These are phyloP conservation scores for Ceratosolen solmsi DNA, from an alignment of 1,140 invertebrate species.

Conservation along the genomic window DNA sequence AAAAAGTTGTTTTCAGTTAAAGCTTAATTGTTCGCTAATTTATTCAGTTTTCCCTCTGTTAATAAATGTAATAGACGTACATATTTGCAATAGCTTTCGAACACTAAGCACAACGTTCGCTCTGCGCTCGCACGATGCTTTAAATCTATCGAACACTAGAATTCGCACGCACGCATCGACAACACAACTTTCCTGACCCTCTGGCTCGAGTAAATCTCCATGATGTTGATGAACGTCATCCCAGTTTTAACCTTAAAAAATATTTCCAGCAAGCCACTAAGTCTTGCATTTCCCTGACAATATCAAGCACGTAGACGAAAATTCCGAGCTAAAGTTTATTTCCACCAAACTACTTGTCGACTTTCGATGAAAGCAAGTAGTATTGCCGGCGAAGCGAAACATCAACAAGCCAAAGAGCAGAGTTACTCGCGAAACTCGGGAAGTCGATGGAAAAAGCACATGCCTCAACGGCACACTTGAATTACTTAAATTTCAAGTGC, in stretches of 20 bases:
- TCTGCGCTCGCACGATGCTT: neutral
- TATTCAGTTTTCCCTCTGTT: neutral
- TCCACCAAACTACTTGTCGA: slow-evolving; percentile 14
- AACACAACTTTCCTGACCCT: slow-evolving; percentile 52
- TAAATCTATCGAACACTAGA: neutral
- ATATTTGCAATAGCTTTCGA: neutral
- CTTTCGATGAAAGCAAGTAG: neutral
- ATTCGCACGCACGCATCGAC: slow-evolving; percentile 58
- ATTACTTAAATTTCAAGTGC: neutral
- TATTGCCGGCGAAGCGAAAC: neutral
- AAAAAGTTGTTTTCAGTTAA: neutral
- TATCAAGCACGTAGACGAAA: slow-evolving; percentile 30
- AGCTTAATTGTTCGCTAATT: neutral
- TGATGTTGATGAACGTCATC: slow-evolving; percentile 31
- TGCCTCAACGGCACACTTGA: neutral
- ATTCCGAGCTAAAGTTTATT: neutral
- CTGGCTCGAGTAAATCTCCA: neutral
- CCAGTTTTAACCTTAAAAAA: neutral
- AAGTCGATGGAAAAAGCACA: slow-evolving; percentile 19
- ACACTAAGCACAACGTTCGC: neutral
- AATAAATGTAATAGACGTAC: neutral
- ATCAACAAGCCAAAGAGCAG: neutral
- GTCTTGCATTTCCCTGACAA: slow-evolving; percentile 5
- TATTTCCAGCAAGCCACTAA: neutral
- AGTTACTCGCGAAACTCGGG: slow-evolving; percentile 19